Percentiles rank a stretch among this genome's conserved stretches.
Evolutionary conservation across 2,797 vertebrate genomes (phyloP).

Genomic region (Bovichtus diacanthus): DNA sequence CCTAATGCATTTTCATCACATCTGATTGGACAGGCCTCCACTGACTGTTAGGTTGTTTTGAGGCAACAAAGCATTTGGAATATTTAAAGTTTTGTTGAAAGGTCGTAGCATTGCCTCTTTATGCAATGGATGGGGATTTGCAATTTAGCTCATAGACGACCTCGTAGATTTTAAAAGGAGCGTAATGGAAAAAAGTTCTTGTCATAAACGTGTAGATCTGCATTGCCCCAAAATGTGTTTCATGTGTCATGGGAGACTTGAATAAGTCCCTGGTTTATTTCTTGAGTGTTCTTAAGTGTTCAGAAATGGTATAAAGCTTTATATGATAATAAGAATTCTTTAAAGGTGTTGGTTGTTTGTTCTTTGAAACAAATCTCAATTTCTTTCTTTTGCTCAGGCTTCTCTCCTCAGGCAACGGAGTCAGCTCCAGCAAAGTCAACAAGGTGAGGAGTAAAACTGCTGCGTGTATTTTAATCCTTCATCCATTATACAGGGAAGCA

Average conservation of each 20-base stretch:
- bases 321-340: not conserved
- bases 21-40: slow-evolving; percentile 3
- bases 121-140: not conserved
- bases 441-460: slow-evolving; percentile 73
- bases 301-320: not conserved
- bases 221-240: not conserved
- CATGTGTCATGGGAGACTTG: not conserved
- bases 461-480: not conserved
- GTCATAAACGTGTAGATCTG: not conserved
- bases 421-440: slow-evolving; percentile 83
- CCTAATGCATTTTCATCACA: slow-evolving; percentile 26
- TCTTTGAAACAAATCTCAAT: not conserved
- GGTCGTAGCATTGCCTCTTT: not conserved
- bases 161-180: not conserved
- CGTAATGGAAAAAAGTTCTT: not conserved
- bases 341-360: not conserved
- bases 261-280: not conserved
- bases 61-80: not conserved
- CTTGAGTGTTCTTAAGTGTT: not conserved
- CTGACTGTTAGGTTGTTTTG: not conserved
- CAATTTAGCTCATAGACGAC: not conserved
- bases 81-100: not conserved
- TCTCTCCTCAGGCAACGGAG: slow-evolving; percentile 79
- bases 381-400: slow-evolving; percentile 52
- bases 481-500: not conserved